Evolutionary conservation across 37 sponge, comb jelly and placozoan species (phyloP).

Genomic region (Cliona cf. orientalis): DNA sequence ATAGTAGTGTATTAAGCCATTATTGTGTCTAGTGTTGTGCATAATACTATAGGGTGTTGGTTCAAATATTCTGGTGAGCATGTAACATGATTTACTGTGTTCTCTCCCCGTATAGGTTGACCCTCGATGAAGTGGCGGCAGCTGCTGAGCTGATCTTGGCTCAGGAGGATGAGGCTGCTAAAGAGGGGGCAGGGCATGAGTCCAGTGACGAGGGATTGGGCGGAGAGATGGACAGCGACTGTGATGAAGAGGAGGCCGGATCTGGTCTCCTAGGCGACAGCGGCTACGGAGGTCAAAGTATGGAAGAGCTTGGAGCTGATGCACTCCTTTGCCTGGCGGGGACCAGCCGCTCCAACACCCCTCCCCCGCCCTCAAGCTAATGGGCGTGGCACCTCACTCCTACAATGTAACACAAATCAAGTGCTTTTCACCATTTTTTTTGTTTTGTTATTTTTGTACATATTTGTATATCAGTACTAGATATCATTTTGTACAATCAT

Average conservation of each 20-base stretch:
- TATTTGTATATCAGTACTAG: too few species aligned
- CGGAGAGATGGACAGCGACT: conserved; percentile 35
- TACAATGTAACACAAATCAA: too few species aligned
- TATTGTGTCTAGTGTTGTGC: too few species aligned
- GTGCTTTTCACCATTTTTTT: too few species aligned
- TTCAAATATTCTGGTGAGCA: too few species aligned
- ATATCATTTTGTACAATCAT: too few species aligned
- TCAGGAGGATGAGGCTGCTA: conserved; percentile 9
- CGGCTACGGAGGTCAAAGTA: conserved; percentile 32
- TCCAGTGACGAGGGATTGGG: conserved; percentile 30
- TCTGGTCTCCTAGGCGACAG: conserved; percentile 27
- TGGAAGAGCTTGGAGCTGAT: conserved; percentile 62
- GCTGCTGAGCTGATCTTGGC: conserved; percentile 57
- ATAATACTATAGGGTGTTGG: too few species aligned
- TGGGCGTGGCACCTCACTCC: too few species aligned
- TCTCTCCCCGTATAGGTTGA: conserved; percentile 11
- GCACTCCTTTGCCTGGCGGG: conserved; percentile 55
- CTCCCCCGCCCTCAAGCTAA: not conserved
- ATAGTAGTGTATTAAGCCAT: too few species aligned
- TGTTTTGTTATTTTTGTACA: too few species aligned
- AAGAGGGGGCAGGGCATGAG: conserved; percentile 3
- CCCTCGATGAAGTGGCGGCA: conserved; percentile 58
- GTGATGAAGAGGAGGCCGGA: not conserved
- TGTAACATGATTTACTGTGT: too few species aligned
- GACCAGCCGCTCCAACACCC: not conserved